Base-by-base conservation (phyloP, 2,113 vertebrate species). In the Microtus pennsylvanicus region DNA sequence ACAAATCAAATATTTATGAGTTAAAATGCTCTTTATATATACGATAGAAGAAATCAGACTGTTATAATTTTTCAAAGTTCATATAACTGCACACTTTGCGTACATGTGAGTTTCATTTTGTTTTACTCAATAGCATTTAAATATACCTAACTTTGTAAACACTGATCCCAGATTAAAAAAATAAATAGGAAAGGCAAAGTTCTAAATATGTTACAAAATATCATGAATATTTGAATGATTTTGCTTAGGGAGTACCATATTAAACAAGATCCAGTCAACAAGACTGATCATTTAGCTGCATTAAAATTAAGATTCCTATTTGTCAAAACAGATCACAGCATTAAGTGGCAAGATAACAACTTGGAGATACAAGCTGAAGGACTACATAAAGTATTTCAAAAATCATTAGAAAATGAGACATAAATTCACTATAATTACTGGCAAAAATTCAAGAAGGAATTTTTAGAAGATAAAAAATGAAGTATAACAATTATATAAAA, bases 271-370 rank as follows among this genome's bases (percentile, higher is more conserved):
- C 33, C 81, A 50, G 38, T 76, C 17, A 72, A 12, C 11, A 70
- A 91, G 63, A 24, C 67, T 78, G 26, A 77, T 58, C 26, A 91
- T 63, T 75, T 30, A 78, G 50, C 45, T 21, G 63, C 11, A 78
- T 33, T 92, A 92, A 83, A 89, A 83, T 89, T 47, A 82, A 94
- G 65, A 47, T 70, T 95, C 2, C 0, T 78, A 38, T 85, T 94
- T 87, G 45, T 82, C 17, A 90, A 80, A 91, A 87, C 26, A 83
- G 35, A 65, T 63, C 14, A 26, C 16, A 72, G 65, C 9, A 4
- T 72, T 87, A 52, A 74, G 58, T 89, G 30, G 38, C 17, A 93
- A 81, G 7, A 5, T 42, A 77, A 50, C 89, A 76, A 76, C 33
- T 93, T 2, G 17, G 93, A 76, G 50, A 85, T 38, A 67, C 76